Evolutionary conservation across 2,113 vertebrate genomes (phyloP), one percentile per base, ranked within the genome.

Genomic region (Pica pica): DNA sequence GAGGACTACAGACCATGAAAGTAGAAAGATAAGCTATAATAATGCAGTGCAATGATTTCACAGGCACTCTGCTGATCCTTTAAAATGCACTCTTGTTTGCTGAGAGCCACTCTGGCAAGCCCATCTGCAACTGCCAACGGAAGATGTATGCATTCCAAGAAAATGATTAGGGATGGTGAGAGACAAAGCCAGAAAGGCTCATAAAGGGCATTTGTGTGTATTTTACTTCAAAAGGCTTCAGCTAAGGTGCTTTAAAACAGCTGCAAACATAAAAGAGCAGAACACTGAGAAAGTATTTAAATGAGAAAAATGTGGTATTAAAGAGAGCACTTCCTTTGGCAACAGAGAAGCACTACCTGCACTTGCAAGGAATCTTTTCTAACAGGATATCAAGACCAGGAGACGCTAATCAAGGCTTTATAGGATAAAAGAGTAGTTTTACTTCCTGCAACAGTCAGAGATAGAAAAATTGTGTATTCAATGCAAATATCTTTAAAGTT

Each of bases 1-100:
- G 79, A 94, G 77, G 83, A 87, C 69, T 69, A 24, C 60, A 94
- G 70, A 70, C 86, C 85, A 71, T 46, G 61, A 83, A 90, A 97
- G 65, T 1, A 55, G 80, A 56, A 93, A 95, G 69, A 94, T 73
- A 96, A 95, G 74, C 85, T 65, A 56, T 3, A 73, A 74, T 76
- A 90, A 94, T 64, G 70, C 87, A 89, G 60, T 33, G 74, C 65
- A 57, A 44, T 79, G 57, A 35, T 93, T 89, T 87, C 78, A 65
- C 59, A 90, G 61, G 75, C 79, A n/a, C 69, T 89, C 67, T 56
- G 59, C 67, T 93, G 83, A 78, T 56, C 56, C 67, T 84, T 89
- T 68, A 74, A 93, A 97, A 94, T 11, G 42, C 53, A 69, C 30
- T 68, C 63, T 60, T 70, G 84, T 56, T 93, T 90, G 68, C 18